Base-by-base conservation (phyloP, 2,888 invertebrate genomes). In the Graphium colonna region DNA sequence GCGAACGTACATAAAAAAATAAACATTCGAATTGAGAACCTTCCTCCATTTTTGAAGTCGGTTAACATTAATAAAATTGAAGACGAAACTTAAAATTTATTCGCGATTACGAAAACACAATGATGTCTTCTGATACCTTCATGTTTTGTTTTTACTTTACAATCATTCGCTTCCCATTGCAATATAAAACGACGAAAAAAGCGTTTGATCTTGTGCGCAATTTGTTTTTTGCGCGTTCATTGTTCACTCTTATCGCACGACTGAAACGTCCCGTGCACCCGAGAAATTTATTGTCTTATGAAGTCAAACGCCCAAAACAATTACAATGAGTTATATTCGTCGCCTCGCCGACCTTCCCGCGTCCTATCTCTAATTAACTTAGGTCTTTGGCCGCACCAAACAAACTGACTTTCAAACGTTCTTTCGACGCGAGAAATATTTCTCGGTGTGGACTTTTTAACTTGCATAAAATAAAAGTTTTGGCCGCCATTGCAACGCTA, bases 371-470 rank as follows among this genome's bases (percentile, higher is more conserved):
- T 77, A 81, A 83, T 84, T 77, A 77, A 73, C 71, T 62, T 60
- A 62, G 75, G 76, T 84, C 82, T 76, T 84, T 79, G 85, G 49
- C 82, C 81, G 71, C 55, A 51, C 52, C 69, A 72, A 68, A 73
- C 74, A 69, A 42, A 69, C 71, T 84, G 87, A 85, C 87, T 82
- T 87, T 86, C 81, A 86, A 84, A 83, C 64, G 84, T 65, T 71
- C 82, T 65, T 67, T 67, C 69, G 68, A 73, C 69, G 65, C 71
- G 76, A 76, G 80, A 84, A 83, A 79, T 73, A 73, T 75, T 78
- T 81, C 75, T 75, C 78, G 64, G 69, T 5, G 21, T 79, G 77
- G 74, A 72, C 76, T 79, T 82, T 78, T 82, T 81, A 73, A 73
- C 56, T 46, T 54, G 54, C 17, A 45, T 36, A 43, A 51, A 51